phyloP scores from a whole-genome alignment of 2,797 vertebrate genomes.

The Sciaenops ocellatus region DNA sequence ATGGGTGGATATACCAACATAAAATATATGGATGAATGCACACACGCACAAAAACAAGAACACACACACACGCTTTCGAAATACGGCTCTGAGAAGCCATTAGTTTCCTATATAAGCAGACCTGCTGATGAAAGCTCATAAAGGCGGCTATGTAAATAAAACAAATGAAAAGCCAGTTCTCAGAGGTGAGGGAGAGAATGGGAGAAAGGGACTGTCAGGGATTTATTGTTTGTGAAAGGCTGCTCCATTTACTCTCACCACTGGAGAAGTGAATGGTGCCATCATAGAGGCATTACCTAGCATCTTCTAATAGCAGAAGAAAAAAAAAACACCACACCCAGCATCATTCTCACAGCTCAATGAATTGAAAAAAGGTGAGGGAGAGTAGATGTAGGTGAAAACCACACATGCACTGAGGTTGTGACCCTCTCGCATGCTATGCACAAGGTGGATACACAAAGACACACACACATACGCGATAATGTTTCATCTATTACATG shows the following conservation, averaged over 20 bases:
- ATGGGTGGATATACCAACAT: slow-evolving; percentile 61
- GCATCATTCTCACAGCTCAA: slow-evolving; percentile 52
- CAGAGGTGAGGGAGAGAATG: slow-evolving; percentile 71
- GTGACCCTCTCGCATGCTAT: slow-evolving; percentile 61
- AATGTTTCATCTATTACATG: slow-evolving; percentile 82
- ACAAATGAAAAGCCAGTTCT: slow-evolving; percentile 83
- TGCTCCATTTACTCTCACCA: slow-evolving; percentile 84
- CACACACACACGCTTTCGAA: slow-evolving; percentile 57
- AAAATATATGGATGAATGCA: slow-evolving; percentile 74
- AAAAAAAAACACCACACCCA: slow-evolving; percentile 46
- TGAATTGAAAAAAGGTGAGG: slow-evolving; percentile 53
- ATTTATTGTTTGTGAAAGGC: slow-evolving; percentile 84
- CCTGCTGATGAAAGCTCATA: slow-evolving; percentile 84
- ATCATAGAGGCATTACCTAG: slow-evolving; percentile 75
- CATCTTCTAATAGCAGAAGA: slow-evolving; percentile 71
- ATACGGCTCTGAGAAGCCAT: slow-evolving; percentile 74
- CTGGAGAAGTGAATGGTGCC: slow-evolving; percentile 74
- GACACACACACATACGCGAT: slow-evolving; percentile 51
- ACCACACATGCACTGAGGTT: slow-evolving; percentile 43
- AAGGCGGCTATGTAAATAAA: slow-evolving; percentile 85
- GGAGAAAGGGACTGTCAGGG: slow-evolving; percentile 69
- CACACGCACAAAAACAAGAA: slow-evolving; percentile 56
- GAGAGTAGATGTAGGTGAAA: slow-evolving; percentile 57
- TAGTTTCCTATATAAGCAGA: slow-evolving; percentile 82
- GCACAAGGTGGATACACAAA: slow-evolving; percentile 62